These are phyloP conservation scores for Drosophila sulfurigaster DNA, from an alignment of 1,140 invertebrate genomes.

Conservation along the genomic window DNA sequence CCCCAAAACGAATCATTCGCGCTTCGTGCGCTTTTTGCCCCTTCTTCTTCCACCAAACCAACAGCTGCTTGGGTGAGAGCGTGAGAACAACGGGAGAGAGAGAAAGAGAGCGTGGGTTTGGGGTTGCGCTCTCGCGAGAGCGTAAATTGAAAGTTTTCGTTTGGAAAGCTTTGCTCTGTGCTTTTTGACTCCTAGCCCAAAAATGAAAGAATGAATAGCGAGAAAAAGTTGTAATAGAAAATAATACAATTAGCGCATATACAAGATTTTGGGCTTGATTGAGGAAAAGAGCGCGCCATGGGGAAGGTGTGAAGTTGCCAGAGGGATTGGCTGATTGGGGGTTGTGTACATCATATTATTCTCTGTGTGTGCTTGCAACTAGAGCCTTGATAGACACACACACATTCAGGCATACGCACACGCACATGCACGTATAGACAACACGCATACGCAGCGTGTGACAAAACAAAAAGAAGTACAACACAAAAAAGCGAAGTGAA, in stretches of 20 bases:
- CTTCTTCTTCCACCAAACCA: neutral
- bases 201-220: neutral
- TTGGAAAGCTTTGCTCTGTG: conserved; percentile 40
- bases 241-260: conserved; percentile 48
- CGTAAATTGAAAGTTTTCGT: conserved; percentile 20
- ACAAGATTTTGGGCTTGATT: conserved; percentile 42
- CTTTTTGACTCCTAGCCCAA: conserved; percentile 40
- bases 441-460: conserved; percentile 54
- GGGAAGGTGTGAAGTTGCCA: neutral
- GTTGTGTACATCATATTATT: conserved; percentile 13
- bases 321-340: neutral
- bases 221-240: conserved; percentile 48
- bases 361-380: conserved; percentile 18
- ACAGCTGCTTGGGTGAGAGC: conserved; percentile 4
- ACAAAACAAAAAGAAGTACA: conserved; percentile 15
- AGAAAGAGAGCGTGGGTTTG: neutral
- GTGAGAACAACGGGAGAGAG: conserved; percentile 1
- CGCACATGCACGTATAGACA: conserved; percentile 31
- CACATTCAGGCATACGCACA: conserved; percentile 18
- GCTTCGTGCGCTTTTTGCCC: conserved; percentile 21
- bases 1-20: conserved; percentile 2
- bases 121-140: conserved; percentile 6
- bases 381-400: conserved; percentile 40
- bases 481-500: conserved; percentile 2
- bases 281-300: neutral